These are phyloP conservation scores for Polia nebulosa DNA, from an alignment of 2,888 invertebrate genomes.

Conservation along the genomic window DNA sequence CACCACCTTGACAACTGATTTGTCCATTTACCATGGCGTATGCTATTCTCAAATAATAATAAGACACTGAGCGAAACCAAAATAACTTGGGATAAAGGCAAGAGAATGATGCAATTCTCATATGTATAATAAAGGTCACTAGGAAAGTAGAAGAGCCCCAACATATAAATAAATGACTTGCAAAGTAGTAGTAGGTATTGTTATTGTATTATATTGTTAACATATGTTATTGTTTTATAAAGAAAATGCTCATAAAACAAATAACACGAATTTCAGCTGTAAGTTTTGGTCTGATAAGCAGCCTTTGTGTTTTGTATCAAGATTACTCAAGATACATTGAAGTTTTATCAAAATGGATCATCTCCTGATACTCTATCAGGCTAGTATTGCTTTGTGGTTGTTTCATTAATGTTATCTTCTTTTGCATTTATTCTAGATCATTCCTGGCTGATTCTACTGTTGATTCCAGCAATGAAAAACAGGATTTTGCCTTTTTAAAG, in stretches of 20 bases:
- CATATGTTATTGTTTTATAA: too few species aligned
- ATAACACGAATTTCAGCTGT: background rate
- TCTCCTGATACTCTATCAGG: conserved; percentile 31
- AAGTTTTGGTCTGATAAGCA: conserved; percentile 22
- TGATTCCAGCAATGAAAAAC: background rate
- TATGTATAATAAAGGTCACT: too few species aligned
- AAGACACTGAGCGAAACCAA: too few species aligned
- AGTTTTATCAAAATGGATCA: conserved; percentile 49
- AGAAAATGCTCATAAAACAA: conserved; percentile 18
- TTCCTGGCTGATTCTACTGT: background rate
- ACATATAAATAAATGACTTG: background rate
- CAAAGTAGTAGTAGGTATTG: background rate
- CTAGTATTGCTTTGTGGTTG: conserved; percentile 4
- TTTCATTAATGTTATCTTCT: conserved; percentile 12
- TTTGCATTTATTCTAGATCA: conserved; percentile 25
- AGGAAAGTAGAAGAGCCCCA: too few species aligned
- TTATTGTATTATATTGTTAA: too few species aligned
- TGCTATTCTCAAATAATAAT: too few species aligned
- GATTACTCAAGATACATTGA: conserved; percentile 31
- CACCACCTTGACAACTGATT: too few species aligned
- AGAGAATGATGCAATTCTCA: too few species aligned
- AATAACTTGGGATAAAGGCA: too few species aligned
- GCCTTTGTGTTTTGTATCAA: conserved; percentile 23
- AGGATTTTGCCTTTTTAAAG: too few species aligned
- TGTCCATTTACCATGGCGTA: too few species aligned